These are phyloP conservation scores for Aricia agestis DNA, from an alignment of 1,140 invertebrate species.

Conservation along the genomic window DNA sequence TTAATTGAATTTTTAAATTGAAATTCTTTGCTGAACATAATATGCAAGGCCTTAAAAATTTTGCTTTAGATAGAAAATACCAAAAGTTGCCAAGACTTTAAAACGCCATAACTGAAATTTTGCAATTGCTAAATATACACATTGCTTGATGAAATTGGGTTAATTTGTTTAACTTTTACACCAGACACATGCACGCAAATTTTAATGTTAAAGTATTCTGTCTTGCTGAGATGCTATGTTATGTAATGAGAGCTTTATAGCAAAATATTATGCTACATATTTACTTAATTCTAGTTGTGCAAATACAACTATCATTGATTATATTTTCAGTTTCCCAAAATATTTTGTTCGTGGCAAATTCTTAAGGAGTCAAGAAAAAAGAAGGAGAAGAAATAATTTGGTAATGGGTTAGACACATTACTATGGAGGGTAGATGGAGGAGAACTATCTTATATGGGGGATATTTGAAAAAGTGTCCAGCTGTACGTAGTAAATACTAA, in stretches of 20 bases:
- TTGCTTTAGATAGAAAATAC: conserved; percentile 8
- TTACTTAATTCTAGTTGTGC: no score
- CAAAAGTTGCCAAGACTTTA: conserved; percentile 15
- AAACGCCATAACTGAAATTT: conserved; percentile 11
- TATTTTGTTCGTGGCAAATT: no score
- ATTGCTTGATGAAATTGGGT: background rate
- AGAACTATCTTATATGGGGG: no score
- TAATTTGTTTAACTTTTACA: background rate
- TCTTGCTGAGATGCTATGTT: background rate
- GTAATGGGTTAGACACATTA: no score
- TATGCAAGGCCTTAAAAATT: conserved; percentile 7
- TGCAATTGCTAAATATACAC: background rate
- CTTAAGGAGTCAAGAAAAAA: no score
- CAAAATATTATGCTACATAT: no score
- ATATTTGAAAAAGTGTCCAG: no score
- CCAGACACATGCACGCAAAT: background rate
- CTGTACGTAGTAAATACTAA: no score
- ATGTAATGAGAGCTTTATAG: background rate
- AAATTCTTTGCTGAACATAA: conserved; percentile 6
- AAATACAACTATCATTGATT: no score
- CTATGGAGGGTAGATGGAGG: no score
- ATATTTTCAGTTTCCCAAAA: no score
- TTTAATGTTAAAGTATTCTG: background rate
- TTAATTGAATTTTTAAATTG: conserved; percentile 6
- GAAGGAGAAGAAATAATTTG: no score